These are phyloP conservation scores for Zaprionus obscuricornis DNA, from an alignment of 2,888 invertebrate species.

Conservation along the genomic window DNA sequence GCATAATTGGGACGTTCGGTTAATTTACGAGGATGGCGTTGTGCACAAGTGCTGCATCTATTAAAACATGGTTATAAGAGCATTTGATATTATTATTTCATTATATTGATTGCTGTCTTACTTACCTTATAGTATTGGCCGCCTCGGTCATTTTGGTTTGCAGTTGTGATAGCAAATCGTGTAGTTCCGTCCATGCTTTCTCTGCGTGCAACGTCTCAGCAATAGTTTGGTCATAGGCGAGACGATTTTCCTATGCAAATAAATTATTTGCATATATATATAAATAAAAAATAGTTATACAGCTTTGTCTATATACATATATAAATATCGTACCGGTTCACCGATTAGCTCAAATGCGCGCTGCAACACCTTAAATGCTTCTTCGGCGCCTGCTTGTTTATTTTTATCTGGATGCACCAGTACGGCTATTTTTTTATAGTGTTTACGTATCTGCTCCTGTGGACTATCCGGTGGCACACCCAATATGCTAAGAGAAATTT, in stretches of 20 bases:
- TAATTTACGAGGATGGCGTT: conserved; percentile 93
- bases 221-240: conserved; percentile 89
- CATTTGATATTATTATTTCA: background rate
- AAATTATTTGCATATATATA: background rate
- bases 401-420: conserved; percentile 98
- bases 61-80: background rate
- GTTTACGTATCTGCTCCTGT: conserved; percentile 96
- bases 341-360: conserved; percentile 98
- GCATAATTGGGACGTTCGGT: conserved; percentile 95
- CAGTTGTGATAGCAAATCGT: conserved; percentile 92
- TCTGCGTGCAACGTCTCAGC: conserved; percentile 91
- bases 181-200: conserved; percentile 94
- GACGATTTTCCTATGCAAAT: conserved; percentile 87
- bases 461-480: conserved; percentile 94
- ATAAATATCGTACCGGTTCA: conserved; percentile 87
- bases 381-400: conserved; percentile 96
- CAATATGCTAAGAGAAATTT: conserved; percentile 93
- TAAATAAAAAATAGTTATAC: background rate
- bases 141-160: conserved; percentile 98
- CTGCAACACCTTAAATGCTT: conserved; percentile 97
- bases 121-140: conserved; percentile 91
- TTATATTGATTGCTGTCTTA: background rate
- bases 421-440: conserved; percentile 96
- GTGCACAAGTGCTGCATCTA: conserved; percentile 96
- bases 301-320: background rate